phyloP scores from a whole-genome alignment of 1,140 invertebrate species.

The Agraylea sexmaculata region DNA sequence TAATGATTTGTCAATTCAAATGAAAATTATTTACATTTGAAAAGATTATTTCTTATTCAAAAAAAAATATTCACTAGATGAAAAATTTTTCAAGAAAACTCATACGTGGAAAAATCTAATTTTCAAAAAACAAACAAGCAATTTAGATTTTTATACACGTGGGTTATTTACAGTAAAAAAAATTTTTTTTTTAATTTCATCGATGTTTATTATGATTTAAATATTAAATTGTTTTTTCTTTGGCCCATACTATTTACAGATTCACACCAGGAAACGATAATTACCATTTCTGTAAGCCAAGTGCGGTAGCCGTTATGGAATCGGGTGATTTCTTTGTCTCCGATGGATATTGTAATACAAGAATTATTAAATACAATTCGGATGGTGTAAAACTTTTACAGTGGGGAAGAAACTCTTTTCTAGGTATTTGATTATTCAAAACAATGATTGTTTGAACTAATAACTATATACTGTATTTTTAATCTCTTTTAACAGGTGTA shows the following conservation, averaged over 20 bases:
- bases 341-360: constrained; percentile 89
- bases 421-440: constrained; percentile 18
- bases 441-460: background rate
- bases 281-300: constrained; percentile 86
- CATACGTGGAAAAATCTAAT: background rate
- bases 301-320: constrained; percentile 71
- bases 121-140: background rate
- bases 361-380: constrained; percentile 73
- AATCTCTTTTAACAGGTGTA: constrained; percentile 12
- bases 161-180: background rate
- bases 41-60: too few relatives aligned
- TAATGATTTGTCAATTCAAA: background rate
- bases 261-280: constrained; percentile 69
- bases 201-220: too few relatives aligned
- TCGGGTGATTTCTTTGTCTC: constrained; percentile 86
- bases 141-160: background rate
- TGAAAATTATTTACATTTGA: background rate
- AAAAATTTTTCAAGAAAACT: too few relatives aligned
- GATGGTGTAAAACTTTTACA: constrained; percentile 54
- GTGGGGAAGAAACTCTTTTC: constrained; percentile 47
- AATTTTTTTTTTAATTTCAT: background rate
- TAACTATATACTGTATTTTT: background rate
- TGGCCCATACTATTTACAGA: constrained; percentile 19
- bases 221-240: background rate
- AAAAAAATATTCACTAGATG: too few relatives aligned